Percentiles rank a stretch among this genome's conserved stretches.
phyloP scores from a whole-genome alignment of 2,797 vertebrate genomes.

The Eulemur albifrons region DNA sequence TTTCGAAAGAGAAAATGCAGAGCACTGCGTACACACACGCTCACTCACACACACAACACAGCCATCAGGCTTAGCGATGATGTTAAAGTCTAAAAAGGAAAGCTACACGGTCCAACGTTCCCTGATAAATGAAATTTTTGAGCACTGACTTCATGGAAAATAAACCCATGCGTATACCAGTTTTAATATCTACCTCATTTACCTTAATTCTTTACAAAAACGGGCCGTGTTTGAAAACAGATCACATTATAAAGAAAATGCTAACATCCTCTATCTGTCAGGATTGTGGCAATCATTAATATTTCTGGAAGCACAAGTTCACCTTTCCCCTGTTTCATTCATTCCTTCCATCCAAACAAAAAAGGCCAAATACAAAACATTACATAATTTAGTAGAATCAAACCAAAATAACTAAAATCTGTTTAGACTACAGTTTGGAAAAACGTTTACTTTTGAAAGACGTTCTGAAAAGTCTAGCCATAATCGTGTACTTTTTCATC shows the following conservation, averaged over 20 bases:
- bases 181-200: conserved; percentile 75
- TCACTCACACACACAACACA: background rate
- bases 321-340: background rate
- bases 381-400: background rate
- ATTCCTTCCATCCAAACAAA: background rate
- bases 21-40: background rate
- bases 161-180: conserved; percentile 72
- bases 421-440: background rate
- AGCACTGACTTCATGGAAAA: conserved; percentile 80
- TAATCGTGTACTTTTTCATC: background rate
- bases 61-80: conserved; percentile 65
- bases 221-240: conserved; percentile 42
- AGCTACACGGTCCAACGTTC: conserved; percentile 53
- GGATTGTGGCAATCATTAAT: background rate
- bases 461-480: background rate
- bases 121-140: conserved; percentile 80
- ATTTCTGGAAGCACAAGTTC: conserved; percentile 16
- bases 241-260: conserved; percentile 35
- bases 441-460: background rate
- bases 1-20: conserved; percentile 65
- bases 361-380: conserved; percentile 11
- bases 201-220: conserved; percentile 62
- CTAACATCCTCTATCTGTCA: background rate
- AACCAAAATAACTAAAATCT: conserved; percentile 16
- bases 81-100: conserved; percentile 50